Conservation (phyloP, 1,140 invertebrate species). For the Neuroterus valhalla region DNA sequence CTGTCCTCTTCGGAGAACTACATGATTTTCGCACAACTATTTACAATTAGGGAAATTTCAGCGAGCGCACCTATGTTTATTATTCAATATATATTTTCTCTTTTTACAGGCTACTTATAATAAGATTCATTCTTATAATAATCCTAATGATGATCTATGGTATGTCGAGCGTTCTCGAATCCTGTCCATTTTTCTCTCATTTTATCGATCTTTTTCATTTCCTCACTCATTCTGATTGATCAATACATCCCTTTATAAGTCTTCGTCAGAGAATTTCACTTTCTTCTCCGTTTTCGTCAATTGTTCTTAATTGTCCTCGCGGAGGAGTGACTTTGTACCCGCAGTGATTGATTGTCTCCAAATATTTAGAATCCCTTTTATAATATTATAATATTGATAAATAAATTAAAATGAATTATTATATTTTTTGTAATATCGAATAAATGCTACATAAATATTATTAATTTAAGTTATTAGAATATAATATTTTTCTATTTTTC, state of each 20-base stretch:
- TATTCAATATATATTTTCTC: slow-evolving; percentile 22
- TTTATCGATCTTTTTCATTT: background rate
- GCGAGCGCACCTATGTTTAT: slow-evolving; percentile 44
- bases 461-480: too few relatives aligned
- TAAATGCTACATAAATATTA: too few relatives aligned
- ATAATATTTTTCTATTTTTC: too few relatives aligned
- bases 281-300: background rate
- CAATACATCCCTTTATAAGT: background rate
- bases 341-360: background rate
- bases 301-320: slow-evolving; percentile 26
- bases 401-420: background rate
- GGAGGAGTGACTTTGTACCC: background rate
- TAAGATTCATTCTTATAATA: slow-evolving; percentile 26
- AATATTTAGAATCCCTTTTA: slow-evolving; percentile 20
- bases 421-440: too few relatives aligned
- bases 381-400: background rate
- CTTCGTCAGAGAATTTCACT: slow-evolving; percentile 14
- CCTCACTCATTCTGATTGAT: slow-evolving; percentile 9
- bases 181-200: slow-evolving; percentile 17
- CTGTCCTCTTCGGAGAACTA: slow-evolving; percentile 30
- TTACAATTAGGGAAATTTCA: slow-evolving; percentile 57
- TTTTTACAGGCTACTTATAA: slow-evolving; percentile 27
- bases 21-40: slow-evolving; percentile 43
- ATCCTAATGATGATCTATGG: slow-evolving; percentile 21
- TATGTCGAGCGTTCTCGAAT: slow-evolving; percentile 17